Evolutionary conservation across 1,140 invertebrate genomes (phyloP), one percentile per base, ranked within the genome.

Genomic region (Drosophila triauraria): DNA sequence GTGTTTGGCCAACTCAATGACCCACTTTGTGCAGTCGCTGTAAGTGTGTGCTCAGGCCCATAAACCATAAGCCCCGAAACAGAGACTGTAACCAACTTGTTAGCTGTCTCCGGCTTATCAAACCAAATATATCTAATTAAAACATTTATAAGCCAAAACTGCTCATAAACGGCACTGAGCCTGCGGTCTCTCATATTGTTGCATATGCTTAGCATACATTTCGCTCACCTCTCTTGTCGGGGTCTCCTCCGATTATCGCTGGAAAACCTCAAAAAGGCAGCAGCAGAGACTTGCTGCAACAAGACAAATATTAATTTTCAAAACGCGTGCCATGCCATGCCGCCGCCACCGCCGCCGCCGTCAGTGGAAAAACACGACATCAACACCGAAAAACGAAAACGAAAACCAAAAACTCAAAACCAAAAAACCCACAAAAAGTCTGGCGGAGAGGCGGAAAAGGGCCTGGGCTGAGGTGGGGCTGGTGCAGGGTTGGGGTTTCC

Each of bases 71-170:
- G 81, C 44, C 44, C 82, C 68, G 50, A 68, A 75, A 79, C 58
- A 68, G 74, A 75, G 74, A 75, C 65, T 38, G 8, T 35, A 87
- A 78, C 72, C 80, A 88, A 87, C 84, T 88, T 84, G 84, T 88
- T 84, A 69, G 80, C 85, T 80, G 84, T 88, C 84, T 64, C 80
- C 53, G 68, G 72, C 84, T 90, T 90, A 87, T 87, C 84, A 87
- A 74, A 67, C 82, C 84, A 83, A 90, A 87, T 84, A 84, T 70
- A 87, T 87, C 84, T 87, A 87, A 87, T 87, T 87, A 87, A 87
- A 87, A 87, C 84, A 87, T 87, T 87, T 84, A 90, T 87, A 87
- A 87, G 74, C 85, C 85, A 62, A 83, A 78, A 62, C 68, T 69
- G 60, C 71, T 80, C 76, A 87, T 80, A 86, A 86, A 86, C 84